These are phyloP conservation scores for Phrynocephalus guinanensis DNA, from an alignment of 2,797 vertebrate species.

Conservation along the genomic window DNA sequence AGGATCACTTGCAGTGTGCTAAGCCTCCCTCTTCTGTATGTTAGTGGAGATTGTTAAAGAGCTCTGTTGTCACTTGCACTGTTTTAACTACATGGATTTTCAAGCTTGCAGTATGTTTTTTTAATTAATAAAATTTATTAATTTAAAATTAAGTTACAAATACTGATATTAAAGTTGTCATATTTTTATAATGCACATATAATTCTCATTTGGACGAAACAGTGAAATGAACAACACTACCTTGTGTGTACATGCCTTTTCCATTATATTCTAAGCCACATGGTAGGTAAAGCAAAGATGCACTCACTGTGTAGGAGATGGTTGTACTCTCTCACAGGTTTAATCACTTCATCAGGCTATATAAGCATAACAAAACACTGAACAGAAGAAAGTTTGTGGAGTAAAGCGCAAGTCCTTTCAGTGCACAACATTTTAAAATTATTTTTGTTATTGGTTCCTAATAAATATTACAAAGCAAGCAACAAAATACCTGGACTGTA, in stretches of 20 bases:
- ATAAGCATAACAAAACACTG: not conserved
- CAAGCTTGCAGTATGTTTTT: not conserved
- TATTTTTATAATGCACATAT: not conserved
- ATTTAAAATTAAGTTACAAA: not conserved
- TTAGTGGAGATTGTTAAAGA: not conserved
- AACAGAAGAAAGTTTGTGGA: no score
- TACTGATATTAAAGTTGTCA: slow-evolving; percentile 2
- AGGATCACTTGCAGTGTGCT: not conserved
- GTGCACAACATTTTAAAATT: no score
- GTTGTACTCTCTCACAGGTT: not conserved
- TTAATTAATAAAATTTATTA: not conserved
- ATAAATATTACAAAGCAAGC: no score
- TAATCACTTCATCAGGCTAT: not conserved
- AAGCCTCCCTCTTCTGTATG: not conserved
- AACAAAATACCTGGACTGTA: no score
- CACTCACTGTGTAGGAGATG: not conserved
- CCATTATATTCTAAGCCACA: not conserved
- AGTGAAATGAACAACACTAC: slow-evolving; percentile 15
- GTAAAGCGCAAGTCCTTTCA: no score
- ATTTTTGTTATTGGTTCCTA: no score
- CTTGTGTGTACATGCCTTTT: not conserved
- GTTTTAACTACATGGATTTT: not conserved
- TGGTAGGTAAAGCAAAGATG: not conserved
- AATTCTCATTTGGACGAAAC: slow-evolving; percentile 9
- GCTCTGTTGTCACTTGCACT: not conserved